Base-by-base conservation (phyloP, 2,797 vertebrate species). In the Ctenopoma multispine region DNA sequence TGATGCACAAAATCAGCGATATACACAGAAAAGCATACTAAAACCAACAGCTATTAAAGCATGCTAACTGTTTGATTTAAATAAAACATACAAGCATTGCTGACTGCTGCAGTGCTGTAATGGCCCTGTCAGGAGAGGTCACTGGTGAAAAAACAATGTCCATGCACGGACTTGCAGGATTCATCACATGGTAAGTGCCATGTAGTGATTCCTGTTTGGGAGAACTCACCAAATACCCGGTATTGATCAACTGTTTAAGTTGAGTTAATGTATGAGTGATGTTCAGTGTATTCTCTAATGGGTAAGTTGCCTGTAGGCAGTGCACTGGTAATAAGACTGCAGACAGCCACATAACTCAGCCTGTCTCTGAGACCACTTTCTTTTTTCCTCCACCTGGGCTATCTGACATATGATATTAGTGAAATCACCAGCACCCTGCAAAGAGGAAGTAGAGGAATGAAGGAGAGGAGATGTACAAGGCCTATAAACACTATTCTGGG, bases 241-340 rank as follows among this genome's bases (percentile, higher is more conserved):
- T 88, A 90, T 90, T 77, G 89, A 93, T 91, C 83, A 88, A 67
- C 80, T 90, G 83, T 90, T 91, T 89, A 87, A 85, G 75, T 81
- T 89, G 86, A 84, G 86, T 90, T 92, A 90, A 91, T 92, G 85
- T 91, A 92, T 90, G 85, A 91, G 88, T 44, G 73, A 90, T 80
- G 81, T 82, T 83, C 79, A 76, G 81, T 86, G 81, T 89, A 82
- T 89, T 91, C 88, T 86, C 92, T 83, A 88, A 91, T 90, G 89
- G 81, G 46, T 85, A 79, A 77, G 75, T 70, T 89, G 91, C 84
- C 89, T 81, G 87, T 85, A 85, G 90, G 86, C 83, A 83, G 81
- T 77, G 80, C 72, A 50, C 83, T 75, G 83, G 84, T 89, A 92
- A 91, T 92, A 91, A 91, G 90, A 90, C 83, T 77, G 82, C 75